Conservation (phyloP, 2,113 vertebrate genomes). For the Sprattus sprattus region DNA sequence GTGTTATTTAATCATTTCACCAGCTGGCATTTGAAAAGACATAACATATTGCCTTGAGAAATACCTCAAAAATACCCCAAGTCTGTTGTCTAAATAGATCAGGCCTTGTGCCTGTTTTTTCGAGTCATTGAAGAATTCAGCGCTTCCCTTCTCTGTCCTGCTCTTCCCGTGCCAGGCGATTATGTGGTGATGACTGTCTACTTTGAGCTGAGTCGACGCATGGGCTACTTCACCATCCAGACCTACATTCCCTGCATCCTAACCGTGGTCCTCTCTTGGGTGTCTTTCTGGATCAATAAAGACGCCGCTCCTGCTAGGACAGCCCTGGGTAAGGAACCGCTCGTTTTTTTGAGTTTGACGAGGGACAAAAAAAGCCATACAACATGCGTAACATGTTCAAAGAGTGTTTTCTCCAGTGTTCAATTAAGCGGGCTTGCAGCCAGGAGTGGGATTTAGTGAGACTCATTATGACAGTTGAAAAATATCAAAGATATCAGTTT, state of each 20-base stretch:
- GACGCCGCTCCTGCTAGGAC: slow-evolving; percentile 96
- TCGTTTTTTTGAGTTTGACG: background rate
- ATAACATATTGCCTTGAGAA: background rate
- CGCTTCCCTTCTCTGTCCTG: background rate
- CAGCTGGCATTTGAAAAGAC: background rate
- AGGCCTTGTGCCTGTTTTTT: background rate
- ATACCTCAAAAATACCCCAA: background rate
- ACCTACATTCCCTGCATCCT: slow-evolving; percentile 97
- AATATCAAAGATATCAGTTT: slow-evolving; percentile 2
- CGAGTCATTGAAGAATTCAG: background rate
- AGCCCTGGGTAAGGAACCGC: slow-evolving; percentile 79
- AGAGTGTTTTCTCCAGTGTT: background rate
- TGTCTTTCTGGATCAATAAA: slow-evolving; percentile 98
- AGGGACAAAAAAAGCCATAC: background rate
- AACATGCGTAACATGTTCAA: background rate
- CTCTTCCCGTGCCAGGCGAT: slow-evolving; percentile 76
- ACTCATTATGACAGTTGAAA: slow-evolving; percentile 2
- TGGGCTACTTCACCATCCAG: slow-evolving; percentile 98
- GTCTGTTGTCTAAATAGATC: background rate
- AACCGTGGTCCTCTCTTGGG: slow-evolving; percentile 96
- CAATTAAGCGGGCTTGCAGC: background rate
- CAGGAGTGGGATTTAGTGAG: background rate
- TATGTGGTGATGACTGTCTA: slow-evolving; percentile 96
- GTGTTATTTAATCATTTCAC: background rate
- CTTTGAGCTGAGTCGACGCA: slow-evolving; percentile 92